phyloP scores from a whole-genome alignment of 2,888 invertebrate species.

The Darwinula stevensoni region DNA sequence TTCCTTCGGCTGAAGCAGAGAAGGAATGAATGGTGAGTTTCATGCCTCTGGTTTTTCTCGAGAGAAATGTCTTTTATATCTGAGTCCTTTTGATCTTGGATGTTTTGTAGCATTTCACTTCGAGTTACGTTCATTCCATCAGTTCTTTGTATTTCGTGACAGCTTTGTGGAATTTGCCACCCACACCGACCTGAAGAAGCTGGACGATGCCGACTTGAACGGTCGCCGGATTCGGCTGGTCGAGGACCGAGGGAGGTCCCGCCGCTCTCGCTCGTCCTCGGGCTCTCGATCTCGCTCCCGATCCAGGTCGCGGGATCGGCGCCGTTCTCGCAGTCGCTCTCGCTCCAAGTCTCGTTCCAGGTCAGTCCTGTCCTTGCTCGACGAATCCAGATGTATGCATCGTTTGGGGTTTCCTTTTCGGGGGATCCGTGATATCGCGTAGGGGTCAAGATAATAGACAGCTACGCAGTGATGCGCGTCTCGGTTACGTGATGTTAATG shows the following conservation, averaged over 20 bases:
- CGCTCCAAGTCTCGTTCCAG: slow-evolving; percentile 29
- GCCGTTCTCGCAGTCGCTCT: slow-evolving; percentile 38
- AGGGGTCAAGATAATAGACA: no score
- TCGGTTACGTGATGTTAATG: no score
- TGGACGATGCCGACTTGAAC: slow-evolving; percentile 85
- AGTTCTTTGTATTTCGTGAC: no score
- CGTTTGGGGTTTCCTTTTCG: no score
- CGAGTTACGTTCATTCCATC: no score
- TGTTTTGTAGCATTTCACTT: slow-evolving; percentile 5
- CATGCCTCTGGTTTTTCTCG: background rate
- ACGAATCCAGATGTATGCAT: no score
- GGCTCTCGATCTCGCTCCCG: slow-evolving; percentile 11
- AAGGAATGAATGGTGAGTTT: slow-evolving; percentile 61
- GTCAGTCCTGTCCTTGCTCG: no score
- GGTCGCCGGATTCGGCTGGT: slow-evolving; percentile 70
- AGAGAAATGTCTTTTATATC: background rate
- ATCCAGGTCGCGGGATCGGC: slow-evolving; percentile 31
- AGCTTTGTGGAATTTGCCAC: slow-evolving; percentile 93
- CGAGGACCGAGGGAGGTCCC: slow-evolving; percentile 33
- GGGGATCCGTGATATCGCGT: no score
- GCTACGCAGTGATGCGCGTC: no score
- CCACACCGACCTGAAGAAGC: slow-evolving; percentile 77
- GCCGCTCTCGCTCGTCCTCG: slow-evolving; percentile 9
- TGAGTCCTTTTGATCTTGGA: slow-evolving; percentile 1
- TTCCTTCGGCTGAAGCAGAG: slow-evolving; percentile 80